phyloP scores from a whole-genome alignment of 2,888 invertebrate species.

The Noctua pronuba region DNA sequence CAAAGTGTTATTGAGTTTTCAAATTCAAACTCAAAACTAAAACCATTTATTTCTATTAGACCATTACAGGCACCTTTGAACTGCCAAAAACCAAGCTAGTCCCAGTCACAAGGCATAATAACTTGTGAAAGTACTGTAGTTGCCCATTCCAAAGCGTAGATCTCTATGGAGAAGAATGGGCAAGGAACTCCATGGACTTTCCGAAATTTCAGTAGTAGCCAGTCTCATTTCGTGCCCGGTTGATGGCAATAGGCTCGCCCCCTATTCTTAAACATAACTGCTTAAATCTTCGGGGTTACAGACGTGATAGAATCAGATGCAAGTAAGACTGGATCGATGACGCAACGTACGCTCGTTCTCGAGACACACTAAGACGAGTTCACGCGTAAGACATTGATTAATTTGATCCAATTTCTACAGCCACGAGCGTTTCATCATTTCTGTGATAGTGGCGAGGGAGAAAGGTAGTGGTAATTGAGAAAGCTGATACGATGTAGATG shows the following conservation, averaged over 20 bases:
- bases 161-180: not conserved
- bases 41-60: not conserved
- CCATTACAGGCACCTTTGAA: not conserved
- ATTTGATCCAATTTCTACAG: conserved; percentile 49
- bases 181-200: not conserved
- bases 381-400: conserved; percentile 53
- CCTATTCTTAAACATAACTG: not conserved
- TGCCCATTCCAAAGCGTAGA: not conserved
- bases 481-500: conserved; percentile 2
- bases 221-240: not conserved
- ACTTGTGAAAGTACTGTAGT: not conserved
- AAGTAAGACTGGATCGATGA: conserved; percentile 24
- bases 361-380: conserved; percentile 34
- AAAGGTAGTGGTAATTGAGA: conserved; percentile 29
- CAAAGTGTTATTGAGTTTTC: not conserved
- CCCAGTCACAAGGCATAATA: not conserved
- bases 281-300: not conserved
- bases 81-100: not conserved
- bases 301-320: not conserved
- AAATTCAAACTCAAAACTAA: not conserved
- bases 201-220: not conserved
- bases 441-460: conserved; percentile 16
- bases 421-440: conserved; percentile 33
- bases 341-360: conserved; percentile 37
- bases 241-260: not conserved